phyloP scores from a whole-genome alignment of 1,140 invertebrate species.

The Brachionus koreanus region DNA sequence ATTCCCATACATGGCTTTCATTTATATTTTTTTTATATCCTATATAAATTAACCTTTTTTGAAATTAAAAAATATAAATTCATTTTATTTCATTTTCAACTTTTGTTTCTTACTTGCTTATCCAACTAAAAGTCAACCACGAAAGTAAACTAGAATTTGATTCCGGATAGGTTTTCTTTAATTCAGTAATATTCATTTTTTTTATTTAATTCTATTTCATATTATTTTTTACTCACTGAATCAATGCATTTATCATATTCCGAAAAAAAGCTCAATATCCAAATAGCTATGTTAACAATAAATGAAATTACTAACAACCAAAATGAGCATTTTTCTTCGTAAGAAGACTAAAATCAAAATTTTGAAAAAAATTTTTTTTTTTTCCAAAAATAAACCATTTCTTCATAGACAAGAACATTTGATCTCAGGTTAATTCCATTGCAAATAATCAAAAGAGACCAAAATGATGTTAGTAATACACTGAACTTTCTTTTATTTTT shows the following conservation, averaged over 20 bases:
- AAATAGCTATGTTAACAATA: background rate
- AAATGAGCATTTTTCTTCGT: too few species aligned
- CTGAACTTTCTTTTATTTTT: background rate
- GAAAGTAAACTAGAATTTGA: background rate
- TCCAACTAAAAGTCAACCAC: slow-evolving; percentile 25
- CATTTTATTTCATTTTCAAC: too few species aligned
- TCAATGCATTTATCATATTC: background rate
- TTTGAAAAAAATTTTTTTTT: too few species aligned
- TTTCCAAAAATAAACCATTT: too few species aligned
- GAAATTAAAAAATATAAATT: background rate
- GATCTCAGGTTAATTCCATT: background rate
- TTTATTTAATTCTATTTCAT: background rate
- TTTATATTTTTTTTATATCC: background rate
- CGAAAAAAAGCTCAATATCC: background rate
- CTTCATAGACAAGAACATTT: background rate
- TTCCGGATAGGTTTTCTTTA: background rate
- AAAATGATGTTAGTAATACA: background rate
- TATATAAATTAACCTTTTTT: background rate
- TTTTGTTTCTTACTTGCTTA: background rate
- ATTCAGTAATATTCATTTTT: too few species aligned
- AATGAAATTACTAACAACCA: too few species aligned
- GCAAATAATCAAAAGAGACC: background rate
- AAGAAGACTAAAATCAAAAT: too few species aligned
- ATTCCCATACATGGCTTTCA: background rate
- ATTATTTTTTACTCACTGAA: background rate